phyloP scores from a whole-genome alignment of 2,113 vertebrate genomes.

The Poeciliopsis prolifica region DNA sequence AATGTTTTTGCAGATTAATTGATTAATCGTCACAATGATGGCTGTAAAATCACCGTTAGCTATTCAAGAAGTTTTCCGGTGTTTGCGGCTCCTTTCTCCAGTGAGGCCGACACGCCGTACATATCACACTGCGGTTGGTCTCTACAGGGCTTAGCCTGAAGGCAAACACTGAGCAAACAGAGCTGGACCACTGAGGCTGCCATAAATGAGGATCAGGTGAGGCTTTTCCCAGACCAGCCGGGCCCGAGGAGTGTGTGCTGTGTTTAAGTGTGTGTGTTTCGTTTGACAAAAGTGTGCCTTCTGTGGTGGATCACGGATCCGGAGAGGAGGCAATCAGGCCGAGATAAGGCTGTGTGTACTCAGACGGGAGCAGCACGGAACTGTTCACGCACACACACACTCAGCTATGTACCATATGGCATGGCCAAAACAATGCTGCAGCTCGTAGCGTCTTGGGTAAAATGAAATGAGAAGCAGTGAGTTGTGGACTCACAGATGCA shows the following conservation, averaged over 20 bases:
- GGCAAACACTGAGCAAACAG: slow-evolving; percentile 10
- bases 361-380: slow-evolving; percentile 79
- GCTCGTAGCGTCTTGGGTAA: background rate
- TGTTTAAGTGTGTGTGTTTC: slow-evolving; percentile 25
- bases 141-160: slow-evolving; percentile 1
- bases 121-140: background rate
- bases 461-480: background rate
- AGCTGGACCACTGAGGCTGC: slow-evolving; percentile 8
- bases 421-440: slow-evolving; percentile 42
- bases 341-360: slow-evolving; percentile 80
- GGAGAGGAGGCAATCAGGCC: slow-evolving; percentile 58
- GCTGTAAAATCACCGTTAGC: no score
- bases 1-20: no score
- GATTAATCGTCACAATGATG: no score
- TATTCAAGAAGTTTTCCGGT: background rate
- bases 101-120: no score
- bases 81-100: background rate
- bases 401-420: slow-evolving; percentile 60
- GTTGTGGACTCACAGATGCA: slow-evolving; percentile 77
- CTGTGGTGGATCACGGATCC: slow-evolving; percentile 70
- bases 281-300: slow-evolving; percentile 13
- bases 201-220: slow-evolving; percentile 77
- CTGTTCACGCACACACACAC: slow-evolving; percentile 45
- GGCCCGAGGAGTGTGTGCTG: slow-evolving; percentile 21
- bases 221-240: slow-evolving; percentile 65